Evolutionary conservation across 2,888 invertebrate genomes (phyloP), one percentile per base, ranked within the genome.

Genomic region (Argynnis bischoffii): DNA sequence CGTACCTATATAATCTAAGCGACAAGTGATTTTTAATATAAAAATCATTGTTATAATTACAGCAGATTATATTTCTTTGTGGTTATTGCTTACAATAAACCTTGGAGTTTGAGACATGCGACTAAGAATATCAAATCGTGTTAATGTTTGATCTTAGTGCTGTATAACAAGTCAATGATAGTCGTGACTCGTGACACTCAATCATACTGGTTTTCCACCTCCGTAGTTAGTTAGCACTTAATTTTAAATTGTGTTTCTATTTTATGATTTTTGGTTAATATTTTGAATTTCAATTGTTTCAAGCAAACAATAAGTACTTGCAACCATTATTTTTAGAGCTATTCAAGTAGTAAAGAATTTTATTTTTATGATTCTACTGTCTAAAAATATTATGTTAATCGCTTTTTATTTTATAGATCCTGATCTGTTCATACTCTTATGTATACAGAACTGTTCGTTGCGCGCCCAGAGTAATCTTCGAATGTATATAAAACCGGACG

Each of bases 401-500:
- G 35, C 35, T 11, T 41, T 8, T 41, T 35, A 35, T 41, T 41
- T 8, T 35, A 35, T 8, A 11, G 35, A 11, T 11, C 35, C 8
- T 41, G 11, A 11, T 41, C 8, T 8, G 6, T 35, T 35, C 1
- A 41, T 41, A 41, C 11, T 11, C 8, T n/a, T 41, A 41, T 41
- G 11, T 41, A 41, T 41, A 41, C 11, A 41, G 2, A 41, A 41
- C 3, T 1, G 35, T 41, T 41, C 8, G 11, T 8, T 11, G 35
- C 1, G n/a, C 26, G 5, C 16, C 21, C 18, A 56, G 13, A 56
- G 55, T 56, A 46, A 41, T 41, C 2, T 21, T 47, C 11, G 46
- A 21, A 57, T 56, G 47, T 48, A 59, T 50, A 66, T 48, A 50
- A 6, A 35, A n/a, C 66, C 74, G 77, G 75, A 76, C 69, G 74